phyloP scores from a whole-genome alignment of 2,888 invertebrate genomes.

The Auanema sp. region DNA sequence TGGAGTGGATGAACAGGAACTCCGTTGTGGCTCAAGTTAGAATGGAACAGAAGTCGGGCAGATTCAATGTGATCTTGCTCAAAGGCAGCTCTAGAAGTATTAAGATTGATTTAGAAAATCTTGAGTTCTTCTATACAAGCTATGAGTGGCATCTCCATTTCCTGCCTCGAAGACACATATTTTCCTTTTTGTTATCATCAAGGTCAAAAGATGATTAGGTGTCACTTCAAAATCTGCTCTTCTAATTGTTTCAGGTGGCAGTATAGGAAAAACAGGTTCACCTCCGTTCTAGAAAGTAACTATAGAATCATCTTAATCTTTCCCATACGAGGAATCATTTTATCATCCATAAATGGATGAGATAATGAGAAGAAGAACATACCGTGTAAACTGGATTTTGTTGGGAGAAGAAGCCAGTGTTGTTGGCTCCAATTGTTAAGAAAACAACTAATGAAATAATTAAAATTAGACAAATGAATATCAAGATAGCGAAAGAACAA shows the following conservation, averaged over 20 bases:
- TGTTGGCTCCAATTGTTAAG: too few relatives aligned
- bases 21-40: conserved; percentile 57
- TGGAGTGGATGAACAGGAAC: conserved; percentile 62
- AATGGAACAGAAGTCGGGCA: conserved; percentile 54
- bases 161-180: conserved; percentile 55
- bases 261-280: conserved; percentile 13
- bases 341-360: too few relatives aligned
- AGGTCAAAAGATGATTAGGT: conserved; percentile 51
- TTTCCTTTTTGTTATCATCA: conserved; percentile 54
- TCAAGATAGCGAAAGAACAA: too few relatives aligned
- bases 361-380: too few relatives aligned
- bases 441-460: too few relatives aligned
- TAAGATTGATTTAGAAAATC: background rate
- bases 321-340: too few relatives aligned
- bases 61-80: conserved; percentile 53
- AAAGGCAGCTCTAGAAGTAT: conserved; percentile 22
- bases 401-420: too few relatives aligned
- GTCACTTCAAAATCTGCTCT: conserved; percentile 43
- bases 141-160: conserved; percentile 39
- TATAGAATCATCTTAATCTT: too few relatives aligned
- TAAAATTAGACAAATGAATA: too few relatives aligned
- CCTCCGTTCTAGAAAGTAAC: too few relatives aligned
- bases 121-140: conserved; percentile 22
- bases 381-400: too few relatives aligned
- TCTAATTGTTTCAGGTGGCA: conserved; percentile 12